Percentiles rank a stretch among this genome's conserved stretches.
phyloP scores from a whole-genome alignment of 2,113 vertebrate genomes.

The Rattus rattus region DNA sequence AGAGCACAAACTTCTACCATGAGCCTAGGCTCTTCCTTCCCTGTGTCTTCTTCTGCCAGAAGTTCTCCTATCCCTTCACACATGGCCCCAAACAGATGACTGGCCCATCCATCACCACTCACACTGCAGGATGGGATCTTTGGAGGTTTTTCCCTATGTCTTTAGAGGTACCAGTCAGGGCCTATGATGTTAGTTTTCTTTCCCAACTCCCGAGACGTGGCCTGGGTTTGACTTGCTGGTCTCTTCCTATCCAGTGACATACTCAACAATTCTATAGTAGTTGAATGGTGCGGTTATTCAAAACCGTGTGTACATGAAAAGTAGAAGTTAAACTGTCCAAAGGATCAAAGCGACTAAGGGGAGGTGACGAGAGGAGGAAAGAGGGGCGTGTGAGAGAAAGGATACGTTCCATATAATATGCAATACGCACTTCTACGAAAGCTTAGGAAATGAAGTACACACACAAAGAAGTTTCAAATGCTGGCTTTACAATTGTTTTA shows the following conservation, averaged over 20 bases:
- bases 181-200: background rate
- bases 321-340: background rate
- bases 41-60: background rate
- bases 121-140: background rate
- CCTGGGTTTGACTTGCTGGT: background rate
- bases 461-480: slow-evolving; percentile 43
- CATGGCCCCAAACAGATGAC: background rate
- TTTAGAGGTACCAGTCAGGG: background rate
- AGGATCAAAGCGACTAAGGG: too few relatives aligned
- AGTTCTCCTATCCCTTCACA: background rate
- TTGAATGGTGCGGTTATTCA: background rate
- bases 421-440: background rate
- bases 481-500: slow-evolving; percentile 74
- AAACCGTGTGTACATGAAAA: background rate
- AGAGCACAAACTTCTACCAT: background rate
- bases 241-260: background rate
- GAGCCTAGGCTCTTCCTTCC: background rate
- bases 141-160: background rate
- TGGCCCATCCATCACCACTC: background rate
- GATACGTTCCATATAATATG: background rate
- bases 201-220: background rate
- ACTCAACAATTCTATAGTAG: background rate
- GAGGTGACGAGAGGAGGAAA: background rate
- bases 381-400: background rate
- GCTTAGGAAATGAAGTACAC: background rate